These are phyloP conservation scores for Argynnis bischoffii DNA, from an alignment of 2,888 invertebrate genomes.

Conservation along the genomic window DNA sequence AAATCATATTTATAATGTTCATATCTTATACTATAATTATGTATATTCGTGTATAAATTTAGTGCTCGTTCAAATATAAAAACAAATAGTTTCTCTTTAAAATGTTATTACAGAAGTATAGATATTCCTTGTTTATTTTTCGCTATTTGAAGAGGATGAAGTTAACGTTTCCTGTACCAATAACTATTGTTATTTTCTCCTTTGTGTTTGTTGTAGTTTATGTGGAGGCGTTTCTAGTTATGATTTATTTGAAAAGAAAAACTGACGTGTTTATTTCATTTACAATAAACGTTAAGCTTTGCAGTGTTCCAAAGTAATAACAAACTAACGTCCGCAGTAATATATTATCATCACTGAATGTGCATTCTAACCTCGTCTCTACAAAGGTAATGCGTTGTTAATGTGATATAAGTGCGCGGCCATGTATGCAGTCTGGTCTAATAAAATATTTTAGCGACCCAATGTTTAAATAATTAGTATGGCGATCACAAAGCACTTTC, in stretches of 20 bases:
- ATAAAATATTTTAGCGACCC: constrained; percentile 67
- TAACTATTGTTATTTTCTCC: constrained; percentile 40
- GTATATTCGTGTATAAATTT: neutral
- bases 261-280: constrained; percentile 28
- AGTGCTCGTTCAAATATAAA: neutral
- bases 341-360: constrained; percentile 19
- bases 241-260: constrained; percentile 41
- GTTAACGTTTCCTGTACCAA: constrained; percentile 40
- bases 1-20: too few relatives aligned
- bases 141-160: constrained; percentile 42
- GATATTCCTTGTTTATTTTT: constrained; percentile 38
- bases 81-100: constrained; percentile 4
- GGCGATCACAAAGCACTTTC: constrained; percentile 78
- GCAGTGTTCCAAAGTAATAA: constrained; percentile 26
- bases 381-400: constrained; percentile 20
- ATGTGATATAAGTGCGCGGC: constrained; percentile 25
- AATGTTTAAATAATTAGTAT: constrained; percentile 70
- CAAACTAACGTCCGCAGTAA: constrained; percentile 17
- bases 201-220: constrained; percentile 38
- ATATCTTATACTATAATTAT: neutral
- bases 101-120: constrained; percentile 8
- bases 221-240: constrained; percentile 27
- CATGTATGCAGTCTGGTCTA: constrained; percentile 42
- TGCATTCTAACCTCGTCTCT: constrained; percentile 21
- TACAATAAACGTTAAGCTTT: constrained; percentile 26